Conservation (phyloP, 2,888 invertebrate species). For the Xestia ashworthii region DNA sequence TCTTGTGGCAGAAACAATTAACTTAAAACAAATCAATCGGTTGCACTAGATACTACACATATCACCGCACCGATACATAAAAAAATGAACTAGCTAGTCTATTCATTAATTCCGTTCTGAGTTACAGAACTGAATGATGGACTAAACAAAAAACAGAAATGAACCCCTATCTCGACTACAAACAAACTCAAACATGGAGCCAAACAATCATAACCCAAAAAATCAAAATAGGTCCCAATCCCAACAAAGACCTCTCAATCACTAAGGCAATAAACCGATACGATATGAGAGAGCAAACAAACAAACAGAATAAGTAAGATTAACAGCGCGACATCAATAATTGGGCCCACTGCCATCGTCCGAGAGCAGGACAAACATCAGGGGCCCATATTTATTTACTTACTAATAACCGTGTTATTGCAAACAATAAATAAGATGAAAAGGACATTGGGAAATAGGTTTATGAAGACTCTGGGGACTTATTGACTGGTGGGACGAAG, state of each 20-base stretch:
- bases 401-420: slow-evolving; percentile 86
- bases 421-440: slow-evolving; percentile 88
- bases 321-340: slow-evolving; percentile 82
- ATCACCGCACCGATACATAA: background rate
- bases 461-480: slow-evolving; percentile 86
- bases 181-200: background rate
- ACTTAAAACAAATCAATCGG: too few species aligned
- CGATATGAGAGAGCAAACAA: slow-evolving; percentile 56
- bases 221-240: slow-evolving; percentile 17
- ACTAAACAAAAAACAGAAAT: background rate
- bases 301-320: slow-evolving; percentile 80
- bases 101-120: background rate
- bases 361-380: slow-evolving; percentile 84
- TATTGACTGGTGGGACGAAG: slow-evolving; percentile 64
- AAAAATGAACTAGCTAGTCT: background rate
- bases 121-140: background rate
- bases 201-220: slow-evolving; percentile 6
- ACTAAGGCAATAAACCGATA: slow-evolving; percentile 71
- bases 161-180: background rate
- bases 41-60: too few species aligned
- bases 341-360: slow-evolving; percentile 81
- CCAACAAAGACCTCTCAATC: slow-evolving; percentile 55
- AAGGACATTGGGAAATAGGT: slow-evolving; percentile 88
- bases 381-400: slow-evolving; percentile 89
- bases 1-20: too few species aligned